A percentile compares a stretch with the other conserved stretches of the same genome.
phyloP scores from a whole-genome alignment of 2,888 invertebrate genomes.

The Tetramorium bicarinatum region DNA sequence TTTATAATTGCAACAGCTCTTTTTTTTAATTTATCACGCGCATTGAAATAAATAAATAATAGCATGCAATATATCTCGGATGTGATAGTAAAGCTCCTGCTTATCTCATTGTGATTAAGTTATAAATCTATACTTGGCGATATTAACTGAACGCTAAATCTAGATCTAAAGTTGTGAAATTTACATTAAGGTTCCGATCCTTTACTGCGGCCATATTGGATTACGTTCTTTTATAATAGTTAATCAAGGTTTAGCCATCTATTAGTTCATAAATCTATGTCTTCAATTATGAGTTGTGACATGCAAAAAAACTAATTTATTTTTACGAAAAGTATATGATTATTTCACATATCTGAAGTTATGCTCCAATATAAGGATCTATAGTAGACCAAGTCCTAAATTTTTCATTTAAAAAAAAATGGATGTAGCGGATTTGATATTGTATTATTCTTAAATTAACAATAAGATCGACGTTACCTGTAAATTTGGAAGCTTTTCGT shows the following conservation, averaged over 20 bases:
- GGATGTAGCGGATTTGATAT: not conserved
- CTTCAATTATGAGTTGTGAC: not conserved
- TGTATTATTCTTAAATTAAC: not conserved
- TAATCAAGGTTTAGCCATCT: not conserved
- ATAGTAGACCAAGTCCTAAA: not conserved
- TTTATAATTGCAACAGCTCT: not conserved
- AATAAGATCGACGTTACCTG: constrained; percentile 8
- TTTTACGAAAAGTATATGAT: not conserved
- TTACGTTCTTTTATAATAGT: not conserved
- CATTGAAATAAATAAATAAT: constrained; percentile 41
- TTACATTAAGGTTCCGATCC: not conserved
- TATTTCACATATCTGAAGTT: not conserved
- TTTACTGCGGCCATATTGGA: not conserved
- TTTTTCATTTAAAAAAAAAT: not conserved
- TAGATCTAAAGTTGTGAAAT: constrained; percentile 25
- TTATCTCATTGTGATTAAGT: not conserved
- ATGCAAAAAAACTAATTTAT: constrained; percentile 17
- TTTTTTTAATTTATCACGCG: constrained; percentile 17
- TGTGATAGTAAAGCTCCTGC: constrained; percentile 4
- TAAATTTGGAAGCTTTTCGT: not conserved
- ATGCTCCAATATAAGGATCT: not conserved
- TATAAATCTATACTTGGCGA: constrained; percentile 1
- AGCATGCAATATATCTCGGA: constrained; percentile 9
- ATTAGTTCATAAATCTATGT: constrained; percentile 11
- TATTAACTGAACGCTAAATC: constrained; percentile 12